Conservation (phyloP, 2,113 vertebrate genomes). For the Seriola rivoliana region DNA sequence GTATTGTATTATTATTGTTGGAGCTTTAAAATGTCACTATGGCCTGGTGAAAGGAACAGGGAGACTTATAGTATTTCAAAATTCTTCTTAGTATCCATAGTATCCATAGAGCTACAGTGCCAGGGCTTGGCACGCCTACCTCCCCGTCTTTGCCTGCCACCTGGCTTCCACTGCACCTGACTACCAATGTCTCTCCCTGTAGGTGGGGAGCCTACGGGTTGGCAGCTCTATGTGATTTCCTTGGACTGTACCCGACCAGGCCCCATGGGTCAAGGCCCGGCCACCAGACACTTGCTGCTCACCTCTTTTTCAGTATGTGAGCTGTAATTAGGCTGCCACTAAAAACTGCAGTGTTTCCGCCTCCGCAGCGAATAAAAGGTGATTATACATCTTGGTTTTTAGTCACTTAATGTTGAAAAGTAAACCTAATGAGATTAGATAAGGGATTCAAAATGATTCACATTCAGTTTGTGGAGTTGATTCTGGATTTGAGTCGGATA, state of each 20-base stretch:
- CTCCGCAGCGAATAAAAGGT: not conserved
- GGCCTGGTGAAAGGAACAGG: too few species aligned
- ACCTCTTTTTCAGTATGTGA: not conserved
- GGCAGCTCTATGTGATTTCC: too few species aligned
- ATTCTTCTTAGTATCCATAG: too few species aligned
- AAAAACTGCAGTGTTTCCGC: not conserved
- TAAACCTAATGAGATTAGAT: not conserved
- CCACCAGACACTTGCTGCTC: not conserved
- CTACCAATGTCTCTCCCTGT: not conserved
- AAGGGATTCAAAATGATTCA: not conserved
- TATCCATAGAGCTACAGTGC: not conserved
- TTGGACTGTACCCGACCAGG: too few species aligned
- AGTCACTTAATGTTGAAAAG: not conserved
- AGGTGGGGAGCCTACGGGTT: not conserved
- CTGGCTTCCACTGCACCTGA: not conserved
- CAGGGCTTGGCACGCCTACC: not conserved
- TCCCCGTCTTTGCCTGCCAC: too few species aligned
- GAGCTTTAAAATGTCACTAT: too few species aligned
- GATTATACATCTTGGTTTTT: not conserved
- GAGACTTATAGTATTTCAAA: too few species aligned
- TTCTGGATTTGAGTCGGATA: not conserved
- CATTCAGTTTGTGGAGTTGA: not conserved
- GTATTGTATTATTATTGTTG: too few species aligned
- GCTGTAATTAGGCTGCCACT: not conserved
- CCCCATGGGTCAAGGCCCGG: too few species aligned